Conservation (phyloP, 1,140 invertebrate genomes). For the Calliphora vicina region DNA sequence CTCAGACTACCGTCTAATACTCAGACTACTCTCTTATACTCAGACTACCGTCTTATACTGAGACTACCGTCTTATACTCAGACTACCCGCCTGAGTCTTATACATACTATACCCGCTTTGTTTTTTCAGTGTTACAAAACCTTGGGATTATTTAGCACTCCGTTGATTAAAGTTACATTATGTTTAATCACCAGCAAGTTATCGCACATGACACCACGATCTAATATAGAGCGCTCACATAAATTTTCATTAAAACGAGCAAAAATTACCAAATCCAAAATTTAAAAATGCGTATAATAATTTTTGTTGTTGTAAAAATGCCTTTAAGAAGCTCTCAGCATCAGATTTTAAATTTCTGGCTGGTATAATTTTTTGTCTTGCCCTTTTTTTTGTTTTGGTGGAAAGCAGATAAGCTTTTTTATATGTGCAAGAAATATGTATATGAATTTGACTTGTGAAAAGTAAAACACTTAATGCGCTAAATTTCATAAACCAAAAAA, state of each 20-base stretch:
- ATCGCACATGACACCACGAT: no score
- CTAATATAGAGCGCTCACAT: not conserved
- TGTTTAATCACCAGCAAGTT: no score
- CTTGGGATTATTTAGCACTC: no score
- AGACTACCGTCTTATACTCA: no score
- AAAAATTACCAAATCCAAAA: not conserved
- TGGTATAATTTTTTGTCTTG: not conserved
- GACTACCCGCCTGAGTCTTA: no score
- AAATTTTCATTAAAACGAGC: not conserved
- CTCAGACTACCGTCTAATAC: no score
- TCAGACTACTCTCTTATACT: no score
- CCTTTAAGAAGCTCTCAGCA: not conserved
- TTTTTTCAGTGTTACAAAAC: no score
- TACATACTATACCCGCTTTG: no score
- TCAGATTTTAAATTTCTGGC: not conserved
- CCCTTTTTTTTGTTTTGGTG: not conserved
- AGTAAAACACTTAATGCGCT: constrained; percentile 27
- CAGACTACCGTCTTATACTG: no score
- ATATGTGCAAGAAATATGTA: not conserved
- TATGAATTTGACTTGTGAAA: not conserved
- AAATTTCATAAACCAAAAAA: constrained; percentile 6
- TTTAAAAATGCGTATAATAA: not conserved
- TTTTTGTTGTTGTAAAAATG: not conserved
- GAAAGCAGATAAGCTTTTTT: not conserved
- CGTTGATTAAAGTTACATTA: no score